Base-by-base conservation (phyloP, 2,888 invertebrate genomes). In the Dyspetes luteomarginatus region DNA sequence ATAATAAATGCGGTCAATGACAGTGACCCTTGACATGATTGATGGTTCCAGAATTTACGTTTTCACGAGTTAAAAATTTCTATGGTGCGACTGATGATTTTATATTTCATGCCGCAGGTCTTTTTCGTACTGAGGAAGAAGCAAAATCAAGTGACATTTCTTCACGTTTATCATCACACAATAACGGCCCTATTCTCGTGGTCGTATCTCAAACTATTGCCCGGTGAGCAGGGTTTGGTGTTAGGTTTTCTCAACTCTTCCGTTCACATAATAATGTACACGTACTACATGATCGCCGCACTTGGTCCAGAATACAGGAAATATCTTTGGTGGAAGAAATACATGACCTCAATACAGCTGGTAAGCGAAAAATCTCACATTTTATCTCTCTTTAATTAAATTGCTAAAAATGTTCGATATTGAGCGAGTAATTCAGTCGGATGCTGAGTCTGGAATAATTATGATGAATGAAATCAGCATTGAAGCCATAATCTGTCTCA, bases 321-420 rank as follows among this genome's bases (percentile, higher is more conserved):
- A 88, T 97, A 95, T 90, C 92, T 97, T 58, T 96, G 96, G 94
- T 97, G 97, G 97, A 97, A 97, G 91, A 96, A 95, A 85, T 96
- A 97, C 89, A 95, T 97, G 93, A 97, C 97, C 0, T 94, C 93
- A 79, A 93, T 97, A 86, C 97, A 97, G 91, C 92, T 97, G 93
- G 96, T 96, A 90, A 93, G 93, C 62, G 1, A 9, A 65, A 22
- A 28, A 56, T 19, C 12, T 45, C 45, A 15, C 12, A 4, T 36
- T 4, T 9, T n/a, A 17, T 45, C 17, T 48, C 3, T 15, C 17
- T n/a, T n/a, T n/a, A n/a, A n/a, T n/a, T n/a, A n/a, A n/a, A n/a
- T n/a, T n/a, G n/a, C n/a, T n/a, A n/a, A n/a, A n/a, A n/a, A n/a
- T n/a, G n/a, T n/a, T n/a, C n/a, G n/a, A n/a, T n/a, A n/a, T n/a